Evolutionary conservation across 2,888 invertebrate genomes (phyloP), one percentile per base, ranked within the genome.

Genomic region (Dicyrtomina minuta): DNA sequence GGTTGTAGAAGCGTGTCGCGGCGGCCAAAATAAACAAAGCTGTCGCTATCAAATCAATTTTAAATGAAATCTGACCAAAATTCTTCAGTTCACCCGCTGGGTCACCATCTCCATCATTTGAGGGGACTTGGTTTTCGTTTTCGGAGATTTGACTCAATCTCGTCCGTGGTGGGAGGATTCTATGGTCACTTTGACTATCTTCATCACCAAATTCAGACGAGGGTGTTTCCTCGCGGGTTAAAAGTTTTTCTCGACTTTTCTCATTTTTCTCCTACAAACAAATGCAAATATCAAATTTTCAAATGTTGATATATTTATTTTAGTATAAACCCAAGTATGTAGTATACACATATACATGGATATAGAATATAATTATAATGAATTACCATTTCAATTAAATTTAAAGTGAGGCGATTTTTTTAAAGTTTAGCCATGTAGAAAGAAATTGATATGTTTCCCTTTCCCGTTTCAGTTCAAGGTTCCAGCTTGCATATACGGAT

Each of bases 1-100:
- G 84, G 79, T 88, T 88, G 83, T 93, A 93, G 80, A 96, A 86
- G 77, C 96, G 86, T 27, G 93, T 92, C 22, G 85, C 81, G 66
- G 94, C 82, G 53, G 90, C 90, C 74, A 89, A 79, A 15, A 87
- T 70, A 80, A 95, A 88, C 68, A 96, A 83, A 56, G 84, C 78
- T 72, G 89, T 76, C 66, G 91, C 91, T 70, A 93, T 85, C 66
- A 92, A 79, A 83, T 93, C 93, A 71, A 93, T 83, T 81, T 89
- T 87, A 70, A 93, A 83, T 77, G 85, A 87, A 70, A 89, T 83
- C 78, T 83, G 66, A 49, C 75, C 74, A 43, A 76, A 76, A n/a
- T 17, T 60, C 17, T 60, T 59, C 13, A 51, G 10, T 17, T 51
- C 17, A 51, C 17, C 17, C 20, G n/a, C n/a, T n/a, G n/a, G n/a